Evolutionary conservation across 2,888 invertebrate genomes (phyloP), one percentile per base, ranked within the genome.

Genomic region (Bibio marci): DNA sequence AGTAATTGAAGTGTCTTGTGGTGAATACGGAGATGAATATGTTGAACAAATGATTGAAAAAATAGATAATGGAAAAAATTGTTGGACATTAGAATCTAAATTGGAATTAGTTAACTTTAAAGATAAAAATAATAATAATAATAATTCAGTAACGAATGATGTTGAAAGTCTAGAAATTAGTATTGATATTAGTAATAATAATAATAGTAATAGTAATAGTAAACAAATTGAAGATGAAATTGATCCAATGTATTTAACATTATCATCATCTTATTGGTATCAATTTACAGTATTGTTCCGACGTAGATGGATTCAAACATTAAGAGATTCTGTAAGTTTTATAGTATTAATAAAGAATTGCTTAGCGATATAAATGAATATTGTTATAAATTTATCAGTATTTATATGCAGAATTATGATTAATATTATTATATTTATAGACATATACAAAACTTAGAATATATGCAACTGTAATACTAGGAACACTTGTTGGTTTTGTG

Each of bases 1-100:
- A 82, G 83, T 83, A 40, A 77, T 86, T 45, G 86, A 86, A 65
- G 76, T 83, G 6, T 77, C 81, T 3, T 74, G 78, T 41, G 78
- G 77, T 0, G 86, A 86, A 59, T 86, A 86, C 50, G 86, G 86
- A 0, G 39, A 44, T 10, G 66, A 70, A 12, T 73, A 71, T 48
- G 66, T 73, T 3, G 76, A 80, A 15, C 65, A 62, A 49, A 77
- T 86, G 77, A 71, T 80, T 1, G 55, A 69, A 5, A 69, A 70
- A 1, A 67, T 79, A 0, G 76, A 78, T 37, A 77, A 80, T 52
- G 79, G 80, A 1, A 65, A 67, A 44, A 63, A 65, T 44, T 60
- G 62, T 11, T 77, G 76, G 75, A 44, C 50, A 8, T 56, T 59
- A 2, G 22, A 22, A 22, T 8, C 5, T 22, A 22, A 4, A 22